phyloP scores from a whole-genome alignment of 2,113 vertebrate species.

The Sinocyclocheilus maitianheensis region DNA sequence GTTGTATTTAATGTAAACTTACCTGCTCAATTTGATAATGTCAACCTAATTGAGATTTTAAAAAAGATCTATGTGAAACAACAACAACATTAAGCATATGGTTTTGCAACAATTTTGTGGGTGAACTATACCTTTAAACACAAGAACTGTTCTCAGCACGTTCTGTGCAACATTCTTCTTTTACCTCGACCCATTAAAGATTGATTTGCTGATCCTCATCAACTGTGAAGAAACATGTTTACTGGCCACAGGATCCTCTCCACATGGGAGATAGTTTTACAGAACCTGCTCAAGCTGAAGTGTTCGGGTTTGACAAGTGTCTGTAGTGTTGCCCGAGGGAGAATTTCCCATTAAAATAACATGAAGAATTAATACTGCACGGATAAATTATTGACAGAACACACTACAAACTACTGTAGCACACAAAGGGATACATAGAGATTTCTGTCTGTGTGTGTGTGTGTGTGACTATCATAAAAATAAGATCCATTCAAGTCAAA shows the following conservation, averaged over 20 bases:
- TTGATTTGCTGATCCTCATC: constrained; percentile 51
- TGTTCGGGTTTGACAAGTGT: background rate
- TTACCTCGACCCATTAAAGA: constrained; percentile 32
- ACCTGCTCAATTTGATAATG: no score
- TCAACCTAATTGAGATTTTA: no score
- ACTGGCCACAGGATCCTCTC: background rate
- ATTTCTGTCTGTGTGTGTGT: background rate
- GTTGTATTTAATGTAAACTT: no score
- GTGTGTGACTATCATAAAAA: background rate
- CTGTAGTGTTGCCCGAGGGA: background rate
- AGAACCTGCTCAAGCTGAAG: background rate
- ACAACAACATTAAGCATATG: no score
- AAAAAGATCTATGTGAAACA: no score
- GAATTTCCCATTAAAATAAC: constrained; percentile 22
- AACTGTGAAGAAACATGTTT: constrained; percentile 23
- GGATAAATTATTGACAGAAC: constrained; percentile 24
- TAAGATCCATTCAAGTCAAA: background rate
- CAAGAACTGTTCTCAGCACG: background rate
- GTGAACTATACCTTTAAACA: no score
- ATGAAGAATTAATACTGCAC: constrained; percentile 18
- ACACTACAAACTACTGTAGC: background rate
- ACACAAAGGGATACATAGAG: background rate
- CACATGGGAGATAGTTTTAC: constrained; percentile 6
- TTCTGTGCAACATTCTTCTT: background rate
- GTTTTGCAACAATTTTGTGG: no score